These are phyloP conservation scores for Verasper variegatus DNA, from an alignment of 2,113 vertebrate species.

Conservation along the genomic window DNA sequence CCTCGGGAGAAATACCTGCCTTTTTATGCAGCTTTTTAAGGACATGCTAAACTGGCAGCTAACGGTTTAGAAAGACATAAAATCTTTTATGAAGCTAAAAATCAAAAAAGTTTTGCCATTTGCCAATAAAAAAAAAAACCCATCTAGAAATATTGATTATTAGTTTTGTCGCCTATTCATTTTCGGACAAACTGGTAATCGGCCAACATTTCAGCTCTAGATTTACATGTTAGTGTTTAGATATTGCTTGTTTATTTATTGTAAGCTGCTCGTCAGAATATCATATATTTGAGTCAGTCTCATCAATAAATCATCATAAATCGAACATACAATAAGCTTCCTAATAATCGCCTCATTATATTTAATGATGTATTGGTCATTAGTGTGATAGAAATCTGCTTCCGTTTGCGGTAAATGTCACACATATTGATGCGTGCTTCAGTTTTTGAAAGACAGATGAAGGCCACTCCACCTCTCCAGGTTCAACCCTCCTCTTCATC, in stretches of 20 bases:
- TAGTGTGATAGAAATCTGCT: constrained; percentile 14
- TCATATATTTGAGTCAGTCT: not conserved
- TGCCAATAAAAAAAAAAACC: too few species aligned
- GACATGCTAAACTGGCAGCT: not conserved
- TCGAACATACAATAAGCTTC: not conserved
- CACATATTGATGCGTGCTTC: not conserved
- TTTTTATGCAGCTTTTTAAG: not conserved
- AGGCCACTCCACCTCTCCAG: constrained; percentile 17
- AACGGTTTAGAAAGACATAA: not conserved
- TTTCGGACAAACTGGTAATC: not conserved
- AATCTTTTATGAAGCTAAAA: too few species aligned
- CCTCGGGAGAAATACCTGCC: not conserved
- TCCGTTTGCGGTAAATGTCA: constrained; percentile 3
- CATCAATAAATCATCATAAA: not conserved
- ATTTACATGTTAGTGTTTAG: not conserved
- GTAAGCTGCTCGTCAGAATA: not conserved
- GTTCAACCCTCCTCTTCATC: constrained; percentile 27
- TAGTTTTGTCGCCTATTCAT: not conserved
- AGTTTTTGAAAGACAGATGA: constrained; percentile 1
- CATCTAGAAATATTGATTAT: not conserved
- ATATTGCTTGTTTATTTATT: not conserved
- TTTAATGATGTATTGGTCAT: constrained; percentile 16
- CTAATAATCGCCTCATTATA: not conserved
- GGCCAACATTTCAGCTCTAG: not conserved
- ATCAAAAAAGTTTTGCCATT: too few species aligned